A percentile compares a stretch with the other conserved stretches of the same genome.
These are phyloP conservation scores for Microcebus murinus DNA, from an alignment of 2,113 vertebrate species.

Conservation along the genomic window DNA sequence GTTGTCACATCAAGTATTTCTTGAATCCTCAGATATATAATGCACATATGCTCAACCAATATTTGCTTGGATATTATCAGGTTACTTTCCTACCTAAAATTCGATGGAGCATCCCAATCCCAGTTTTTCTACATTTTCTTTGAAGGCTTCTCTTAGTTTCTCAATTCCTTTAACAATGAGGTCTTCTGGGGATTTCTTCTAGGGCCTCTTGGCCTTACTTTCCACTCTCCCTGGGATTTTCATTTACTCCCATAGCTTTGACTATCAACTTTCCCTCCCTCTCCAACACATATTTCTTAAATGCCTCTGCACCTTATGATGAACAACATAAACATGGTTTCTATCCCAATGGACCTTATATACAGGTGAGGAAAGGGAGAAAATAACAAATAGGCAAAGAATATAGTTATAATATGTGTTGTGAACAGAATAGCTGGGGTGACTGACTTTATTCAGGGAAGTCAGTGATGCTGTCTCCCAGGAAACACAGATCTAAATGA, in stretches of 20 bases:
- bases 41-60: background rate
- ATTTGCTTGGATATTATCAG: background rate
- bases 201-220: background rate
- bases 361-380: background rate
- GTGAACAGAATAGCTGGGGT: background rate
- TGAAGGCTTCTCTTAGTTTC: background rate
- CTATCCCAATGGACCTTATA: background rate
- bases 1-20: background rate
- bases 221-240: background rate
- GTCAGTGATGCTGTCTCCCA: background rate
- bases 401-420: background rate
- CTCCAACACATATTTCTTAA: background rate
- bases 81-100: conserved; percentile 7
- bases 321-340: background rate
- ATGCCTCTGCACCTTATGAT: background rate
- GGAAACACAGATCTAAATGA: background rate
- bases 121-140: background rate
- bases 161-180: background rate
- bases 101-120: background rate
- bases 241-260: background rate
- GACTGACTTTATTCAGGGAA: background rate
- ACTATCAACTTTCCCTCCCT: background rate
- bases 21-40: background rate
- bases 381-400: background rate
- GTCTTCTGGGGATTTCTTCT: background rate